Evolutionary conservation across 2,888 invertebrate species (phyloP).

Genomic region (Thymelicus sylvestris): DNA sequence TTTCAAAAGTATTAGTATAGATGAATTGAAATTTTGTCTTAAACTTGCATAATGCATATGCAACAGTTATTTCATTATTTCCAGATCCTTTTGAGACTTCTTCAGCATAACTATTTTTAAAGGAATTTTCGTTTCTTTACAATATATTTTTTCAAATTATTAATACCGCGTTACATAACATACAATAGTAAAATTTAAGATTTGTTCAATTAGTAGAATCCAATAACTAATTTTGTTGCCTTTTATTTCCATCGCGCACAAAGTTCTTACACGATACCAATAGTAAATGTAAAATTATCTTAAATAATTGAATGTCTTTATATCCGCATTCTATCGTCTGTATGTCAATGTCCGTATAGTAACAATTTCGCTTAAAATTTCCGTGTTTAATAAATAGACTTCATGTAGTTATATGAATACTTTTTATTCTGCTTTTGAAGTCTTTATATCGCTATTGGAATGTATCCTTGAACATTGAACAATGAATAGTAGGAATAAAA

Average conservation of each 20-base stretch:
- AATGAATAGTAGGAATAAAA: neutral
- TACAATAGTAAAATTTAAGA: too few species aligned
- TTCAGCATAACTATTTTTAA: too few species aligned
- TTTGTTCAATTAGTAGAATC: too few species aligned
- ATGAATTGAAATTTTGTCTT: too few species aligned
- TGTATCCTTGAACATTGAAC: neutral
- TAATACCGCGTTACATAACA: too few species aligned
- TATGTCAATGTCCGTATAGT: conserved; percentile 47
- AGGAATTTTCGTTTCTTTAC: too few species aligned
- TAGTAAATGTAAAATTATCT: conserved; percentile 25
- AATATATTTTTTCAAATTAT: too few species aligned
- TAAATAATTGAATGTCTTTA: conserved; percentile 23
- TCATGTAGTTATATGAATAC: conserved; percentile 11
- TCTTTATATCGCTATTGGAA: neutral
- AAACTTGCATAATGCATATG: too few species aligned
- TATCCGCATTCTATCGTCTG: conserved; percentile 40
- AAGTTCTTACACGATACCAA: conserved; percentile 23
- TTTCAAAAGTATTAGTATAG: too few species aligned
- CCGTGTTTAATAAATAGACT: conserved; percentile 34
- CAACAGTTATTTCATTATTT: too few species aligned
- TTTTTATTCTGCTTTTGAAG: conserved; percentile 17
- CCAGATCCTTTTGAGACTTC: too few species aligned
- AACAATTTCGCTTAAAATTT: conserved; percentile 45
- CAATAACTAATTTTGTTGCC: too few species aligned
- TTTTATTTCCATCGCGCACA: neutral